Base-by-base conservation (phyloP, 2,113 vertebrate species). In the Oophaga pumilio region DNA sequence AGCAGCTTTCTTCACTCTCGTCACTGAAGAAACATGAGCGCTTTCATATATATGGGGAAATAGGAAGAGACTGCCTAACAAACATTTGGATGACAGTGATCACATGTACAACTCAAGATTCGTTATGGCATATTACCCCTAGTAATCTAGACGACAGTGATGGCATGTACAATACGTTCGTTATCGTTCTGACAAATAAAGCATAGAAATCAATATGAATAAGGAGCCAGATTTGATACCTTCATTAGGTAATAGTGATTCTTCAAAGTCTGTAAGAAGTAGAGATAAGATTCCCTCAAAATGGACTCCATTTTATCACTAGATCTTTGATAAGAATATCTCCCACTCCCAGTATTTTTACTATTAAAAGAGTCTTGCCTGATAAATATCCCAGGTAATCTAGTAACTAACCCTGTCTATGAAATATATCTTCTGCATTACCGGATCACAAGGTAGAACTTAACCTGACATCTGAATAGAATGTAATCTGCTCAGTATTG, bases 391-490 rank as follows among this genome's bases (percentile, higher is more conserved):
- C 1, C 2, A 11, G 26, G 22, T 49, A 17, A 1, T 15, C 13
- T 15, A 33, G 60, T 68, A 69, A 22, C 17, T 8, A 26, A 24
- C 13, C 0, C 60, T 66, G 20, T 43, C 5, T 8, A 52, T 80
- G n/a, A 49, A 83, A 83, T 66, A 79, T 28, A 11, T 50, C 12
- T 24, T 50, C 20, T 66, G 80, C 56, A 26, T 26, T 43, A 53
- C n/a, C 52, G 43, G 62, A 52, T 24, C 49, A 69, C 81, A 53
- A 53, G 52, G 15, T 83, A 52, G 60, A 68, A 68, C 43, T 22
- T 50, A 26, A 68, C 15, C 64, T 68, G 80, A 83, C 81, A 83
- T 50, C 62, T 83, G 62, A 68, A 83, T 69, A 83, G 81, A 13
- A 83, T 9, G 43, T 69, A 83, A 57, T 24, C 24, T 20, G 17